phyloP scores from a whole-genome alignment of 1,140 invertebrate species.

The Brachionus plicatilis region DNA sequence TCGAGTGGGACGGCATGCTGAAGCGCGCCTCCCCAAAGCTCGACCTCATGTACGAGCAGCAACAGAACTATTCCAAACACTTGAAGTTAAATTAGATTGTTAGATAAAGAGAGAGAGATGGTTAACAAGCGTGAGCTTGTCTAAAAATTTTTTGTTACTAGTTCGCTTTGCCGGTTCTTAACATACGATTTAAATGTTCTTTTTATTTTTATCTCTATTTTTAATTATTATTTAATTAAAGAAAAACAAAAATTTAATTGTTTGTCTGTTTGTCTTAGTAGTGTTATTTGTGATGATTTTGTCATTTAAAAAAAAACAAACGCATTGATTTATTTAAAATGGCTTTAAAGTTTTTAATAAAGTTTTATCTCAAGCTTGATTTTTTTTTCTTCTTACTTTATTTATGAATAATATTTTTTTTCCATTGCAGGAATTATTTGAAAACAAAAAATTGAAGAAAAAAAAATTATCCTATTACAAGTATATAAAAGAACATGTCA shows the following conservation, averaged over 20 bases:
- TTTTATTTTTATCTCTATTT: not conserved
- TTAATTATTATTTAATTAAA: not conserved
- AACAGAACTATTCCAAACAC: conserved; percentile 14
- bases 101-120: not conserved
- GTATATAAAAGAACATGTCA: no score
- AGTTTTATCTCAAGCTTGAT: no score
- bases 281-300: not conserved
- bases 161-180: not conserved
- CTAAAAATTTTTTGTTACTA: not conserved
- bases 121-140: not conserved
- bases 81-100: conserved; percentile 6
- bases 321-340: no score
- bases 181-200: not conserved
- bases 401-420: no score
- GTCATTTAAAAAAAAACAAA: not conserved
- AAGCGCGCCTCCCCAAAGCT: conserved; percentile 25
- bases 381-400: no score
- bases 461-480: no score
- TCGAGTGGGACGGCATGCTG: conserved; percentile 67
- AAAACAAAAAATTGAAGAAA: no score
- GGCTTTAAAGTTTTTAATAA: no score
- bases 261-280: not conserved
- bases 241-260: no score
- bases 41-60: conserved; percentile 38
- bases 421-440: no score